Conservation (phyloP, 1,140 invertebrate genomes). For the Coenobita brevimanus region DNA sequence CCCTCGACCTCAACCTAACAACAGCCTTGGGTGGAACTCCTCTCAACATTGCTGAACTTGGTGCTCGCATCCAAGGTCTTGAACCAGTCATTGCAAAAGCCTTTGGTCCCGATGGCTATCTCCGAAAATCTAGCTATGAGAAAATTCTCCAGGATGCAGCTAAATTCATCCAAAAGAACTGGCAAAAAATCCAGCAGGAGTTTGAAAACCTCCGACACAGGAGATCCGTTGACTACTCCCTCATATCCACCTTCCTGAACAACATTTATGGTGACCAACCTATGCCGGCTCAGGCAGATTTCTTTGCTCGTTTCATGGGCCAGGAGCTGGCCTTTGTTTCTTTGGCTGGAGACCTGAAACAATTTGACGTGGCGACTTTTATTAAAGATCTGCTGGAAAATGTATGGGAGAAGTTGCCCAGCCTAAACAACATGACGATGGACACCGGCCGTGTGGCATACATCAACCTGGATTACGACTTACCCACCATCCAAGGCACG, state of each 20-base stretch:
- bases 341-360: slow-evolving; percentile 8
- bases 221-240: slow-evolving; percentile 1
- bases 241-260: not conserved
- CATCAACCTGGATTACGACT: slow-evolving; percentile 12
- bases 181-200: not conserved
- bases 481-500: slow-evolving; percentile 37
- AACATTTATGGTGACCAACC: slow-evolving; percentile 4
- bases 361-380: not conserved
- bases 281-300: not conserved
- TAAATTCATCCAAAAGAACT: slow-evolving; percentile 1
- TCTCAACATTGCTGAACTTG: slow-evolving; percentile 42
- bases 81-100: slow-evolving; percentile 29
- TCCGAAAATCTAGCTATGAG: not conserved
- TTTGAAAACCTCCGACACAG: not conserved
- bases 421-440: slow-evolving; percentile 5
- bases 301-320: slow-evolving; percentile 52
- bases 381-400: not conserved
- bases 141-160: slow-evolving; percentile 27
- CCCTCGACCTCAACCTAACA: slow-evolving; percentile 21
- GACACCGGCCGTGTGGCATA: not conserved
- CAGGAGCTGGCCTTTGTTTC: slow-evolving; percentile 32
- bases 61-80: slow-evolving; percentile 33
- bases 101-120: slow-evolving; percentile 42
- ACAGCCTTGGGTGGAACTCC: slow-evolving; percentile 20
- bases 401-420: not conserved